phyloP scores from a whole-genome alignment of 2,113 vertebrate genomes.

The Pachypanchax playfairii region DNA sequence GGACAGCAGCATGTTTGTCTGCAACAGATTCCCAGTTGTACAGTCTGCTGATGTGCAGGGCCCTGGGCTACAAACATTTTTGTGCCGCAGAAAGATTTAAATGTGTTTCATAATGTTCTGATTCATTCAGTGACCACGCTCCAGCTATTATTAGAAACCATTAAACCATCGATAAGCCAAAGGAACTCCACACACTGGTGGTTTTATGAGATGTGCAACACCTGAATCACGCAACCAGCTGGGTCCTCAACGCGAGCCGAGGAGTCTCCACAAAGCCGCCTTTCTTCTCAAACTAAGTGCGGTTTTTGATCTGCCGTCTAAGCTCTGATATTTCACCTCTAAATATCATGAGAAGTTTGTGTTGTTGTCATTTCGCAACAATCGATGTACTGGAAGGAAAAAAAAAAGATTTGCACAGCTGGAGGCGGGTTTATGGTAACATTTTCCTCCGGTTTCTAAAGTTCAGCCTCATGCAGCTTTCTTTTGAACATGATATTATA shows the following conservation, averaged over 20 bases:
- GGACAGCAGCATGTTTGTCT: constrained; percentile 47
- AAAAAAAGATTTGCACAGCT: constrained; percentile 65
- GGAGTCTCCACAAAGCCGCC: constrained; percentile 29
- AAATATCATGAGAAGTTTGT: constrained; percentile 57
- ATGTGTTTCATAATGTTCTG: constrained; percentile 34
- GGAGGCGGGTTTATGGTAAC: constrained; percentile 64
- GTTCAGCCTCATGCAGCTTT: constrained; percentile 65
- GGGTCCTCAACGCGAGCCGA: constrained; percentile 22
- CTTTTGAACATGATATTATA: constrained; percentile 70
- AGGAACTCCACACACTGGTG: constrained; percentile 16
- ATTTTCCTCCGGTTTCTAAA: constrained; percentile 67
- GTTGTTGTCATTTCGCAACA: constrained; percentile 61
- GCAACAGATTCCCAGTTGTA: constrained; percentile 44
- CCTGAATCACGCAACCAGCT: constrained; percentile 35
- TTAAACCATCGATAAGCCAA: constrained; percentile 27
- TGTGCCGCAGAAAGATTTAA: constrained; percentile 13
- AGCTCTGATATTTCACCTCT: constrained; percentile 48
- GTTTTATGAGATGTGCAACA: constrained; percentile 34
- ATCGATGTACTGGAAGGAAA: constrained; percentile 52
- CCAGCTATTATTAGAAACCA: constrained; percentile 41
- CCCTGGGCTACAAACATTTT: constrained; percentile 31
- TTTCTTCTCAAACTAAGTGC: constrained; percentile 26
- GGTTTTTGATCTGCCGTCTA: constrained; percentile 32
- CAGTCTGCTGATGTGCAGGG: constrained; percentile 40
- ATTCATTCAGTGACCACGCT: constrained; percentile 40